Evolutionary conservation across 2,888 invertebrate species (phyloP).

Genomic region (Stegophylla sp.): DNA sequence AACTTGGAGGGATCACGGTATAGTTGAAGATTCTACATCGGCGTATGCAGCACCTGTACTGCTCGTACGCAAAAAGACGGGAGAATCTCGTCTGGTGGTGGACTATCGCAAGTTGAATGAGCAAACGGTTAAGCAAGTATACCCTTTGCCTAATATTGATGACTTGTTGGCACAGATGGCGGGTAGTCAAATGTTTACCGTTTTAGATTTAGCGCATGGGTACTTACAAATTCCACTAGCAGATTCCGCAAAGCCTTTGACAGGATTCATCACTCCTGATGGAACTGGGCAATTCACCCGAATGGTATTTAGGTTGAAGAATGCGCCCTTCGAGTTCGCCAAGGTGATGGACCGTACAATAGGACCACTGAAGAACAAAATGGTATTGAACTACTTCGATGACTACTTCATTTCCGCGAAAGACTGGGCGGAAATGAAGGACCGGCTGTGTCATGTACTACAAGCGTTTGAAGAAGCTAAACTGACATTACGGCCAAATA

Average conservation of each 20-base stretch:
- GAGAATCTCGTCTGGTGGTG: slow-evolving; percentile 1
- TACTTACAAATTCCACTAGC: slow-evolving; percentile 41
- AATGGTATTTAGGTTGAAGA: slow-evolving; percentile 21
- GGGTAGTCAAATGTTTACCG: neutral
- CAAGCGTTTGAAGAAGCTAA: neutral
- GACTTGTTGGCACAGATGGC: neutral
- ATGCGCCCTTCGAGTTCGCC: slow-evolving; percentile 50
- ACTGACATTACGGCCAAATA: slow-evolving; percentile 6
- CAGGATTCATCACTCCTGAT: slow-evolving; percentile 20
- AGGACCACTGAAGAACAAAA: neutral
- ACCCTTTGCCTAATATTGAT: slow-evolving; percentile 28
- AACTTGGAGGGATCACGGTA: slow-evolving; percentile 15
- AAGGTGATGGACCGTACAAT: slow-evolving; percentile 60
- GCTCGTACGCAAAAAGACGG: slow-evolving; percentile 32
- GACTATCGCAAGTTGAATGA: slow-evolving; percentile 33
- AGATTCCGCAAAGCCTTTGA: slow-evolving; percentile 1
- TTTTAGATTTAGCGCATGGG: slow-evolving; percentile 31
- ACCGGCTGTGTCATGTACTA: neutral
- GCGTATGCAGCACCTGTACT: slow-evolving; percentile 31
- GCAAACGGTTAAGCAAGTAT: slow-evolving; percentile 8
- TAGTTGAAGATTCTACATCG: slow-evolving; percentile 37
- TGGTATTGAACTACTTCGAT: slow-evolving; percentile 3
- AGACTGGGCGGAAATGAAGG: slow-evolving; percentile 8
- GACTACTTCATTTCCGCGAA: slow-evolving; percentile 5
- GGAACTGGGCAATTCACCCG: slow-evolving; percentile 33